Percentiles rank a stretch among this genome's conserved stretches.
phyloP scores from a whole-genome alignment of 2,113 vertebrate genomes.

The Lampris incognitus region DNA sequence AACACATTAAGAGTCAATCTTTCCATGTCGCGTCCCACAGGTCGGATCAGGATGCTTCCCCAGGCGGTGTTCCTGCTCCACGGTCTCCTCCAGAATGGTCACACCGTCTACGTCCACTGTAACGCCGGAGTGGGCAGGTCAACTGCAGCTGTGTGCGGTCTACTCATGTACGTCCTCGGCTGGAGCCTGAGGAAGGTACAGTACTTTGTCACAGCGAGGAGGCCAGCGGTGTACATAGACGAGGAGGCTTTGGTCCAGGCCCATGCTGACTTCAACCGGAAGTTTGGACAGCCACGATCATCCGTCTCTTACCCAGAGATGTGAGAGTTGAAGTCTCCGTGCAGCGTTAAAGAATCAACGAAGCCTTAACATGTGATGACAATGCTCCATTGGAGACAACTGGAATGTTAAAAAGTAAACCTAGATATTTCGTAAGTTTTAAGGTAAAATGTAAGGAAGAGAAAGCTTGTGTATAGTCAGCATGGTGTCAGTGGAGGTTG shows the following conservation, averaged over 20 bases:
- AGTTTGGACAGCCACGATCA: conserved; percentile 88
- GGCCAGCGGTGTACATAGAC: conserved; percentile 92
- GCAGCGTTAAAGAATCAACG: not conserved
- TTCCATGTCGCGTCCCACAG: conserved; percentile 70
- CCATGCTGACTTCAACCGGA: conserved; percentile 88
- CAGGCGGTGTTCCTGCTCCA: conserved; percentile 94
- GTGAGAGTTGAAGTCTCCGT: conserved; percentile 34
- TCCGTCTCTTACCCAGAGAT: conserved; percentile 66
- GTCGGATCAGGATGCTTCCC: conserved; percentile 92
- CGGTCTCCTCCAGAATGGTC: conserved; percentile 91
- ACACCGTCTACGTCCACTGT: conserved; percentile 95
- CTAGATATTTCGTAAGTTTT: not conserved
- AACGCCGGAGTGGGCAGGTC: conserved; percentile 96
- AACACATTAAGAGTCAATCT: no score
- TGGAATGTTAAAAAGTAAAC: not conserved
- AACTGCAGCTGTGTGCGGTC: conserved; percentile 90
- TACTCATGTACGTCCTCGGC: conserved; percentile 91
- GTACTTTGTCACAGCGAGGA: conserved; percentile 88
- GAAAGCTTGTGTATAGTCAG: not conserved
- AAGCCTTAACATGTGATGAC: conserved; percentile 8
- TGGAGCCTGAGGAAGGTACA: conserved; percentile 93
- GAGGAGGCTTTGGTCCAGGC: conserved; percentile 90
- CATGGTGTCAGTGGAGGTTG: not conserved
- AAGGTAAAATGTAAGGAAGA: not conserved
- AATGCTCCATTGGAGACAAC: not conserved